A percentile compares a stretch with the other conserved stretches of the same genome.
Conservation (phyloP, 2,888 invertebrate species). For the Diogma glabrata region DNA sequence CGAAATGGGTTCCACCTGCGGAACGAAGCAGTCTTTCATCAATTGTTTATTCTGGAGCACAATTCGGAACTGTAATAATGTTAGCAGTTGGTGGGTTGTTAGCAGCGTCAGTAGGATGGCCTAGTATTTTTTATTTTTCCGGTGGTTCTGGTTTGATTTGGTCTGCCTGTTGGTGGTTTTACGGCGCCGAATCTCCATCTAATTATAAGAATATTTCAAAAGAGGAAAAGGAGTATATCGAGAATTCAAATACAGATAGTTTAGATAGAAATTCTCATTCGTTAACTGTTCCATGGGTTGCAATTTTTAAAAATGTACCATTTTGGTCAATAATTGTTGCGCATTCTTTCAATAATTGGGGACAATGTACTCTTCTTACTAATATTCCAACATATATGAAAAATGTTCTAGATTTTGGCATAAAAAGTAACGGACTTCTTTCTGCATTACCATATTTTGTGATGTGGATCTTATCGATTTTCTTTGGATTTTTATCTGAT, state of each 20-base stretch:
- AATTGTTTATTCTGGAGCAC: conserved; percentile 48
- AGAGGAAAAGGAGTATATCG: conserved; percentile 47
- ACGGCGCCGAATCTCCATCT: conserved; percentile 47
- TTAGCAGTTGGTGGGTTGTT: conserved; percentile 51
- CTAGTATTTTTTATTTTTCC: conserved; percentile 51
- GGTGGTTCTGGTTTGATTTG: conserved; percentile 42
- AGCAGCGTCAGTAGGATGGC: conserved; percentile 52
- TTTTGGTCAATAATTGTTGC: conserved; percentile 45
- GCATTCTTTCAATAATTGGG: conserved; percentile 60
- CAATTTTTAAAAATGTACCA: conserved; percentile 52
- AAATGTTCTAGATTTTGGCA: conserved; percentile 54
- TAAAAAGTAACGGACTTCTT: conserved; percentile 48
- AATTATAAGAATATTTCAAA: conserved; percentile 42
- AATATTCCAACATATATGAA: conserved; percentile 60
- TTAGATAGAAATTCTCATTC: conserved; percentile 18
- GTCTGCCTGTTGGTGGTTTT: conserved; percentile 42
- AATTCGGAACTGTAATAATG: conserved; percentile 54
- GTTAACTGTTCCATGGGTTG: conserved; percentile 43
- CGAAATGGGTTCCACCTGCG: conserved; percentile 58
- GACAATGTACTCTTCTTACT: conserved; percentile 58
- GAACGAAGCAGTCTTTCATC: conserved; percentile 49
- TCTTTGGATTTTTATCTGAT: conserved; percentile 40
- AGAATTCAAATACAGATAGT: conserved; percentile 24
- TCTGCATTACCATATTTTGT: conserved; percentile 44
- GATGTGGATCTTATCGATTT: conserved; percentile 41